phyloP scores from a whole-genome alignment of 2,113 vertebrate genomes.

The Phasianus colchicus region DNA sequence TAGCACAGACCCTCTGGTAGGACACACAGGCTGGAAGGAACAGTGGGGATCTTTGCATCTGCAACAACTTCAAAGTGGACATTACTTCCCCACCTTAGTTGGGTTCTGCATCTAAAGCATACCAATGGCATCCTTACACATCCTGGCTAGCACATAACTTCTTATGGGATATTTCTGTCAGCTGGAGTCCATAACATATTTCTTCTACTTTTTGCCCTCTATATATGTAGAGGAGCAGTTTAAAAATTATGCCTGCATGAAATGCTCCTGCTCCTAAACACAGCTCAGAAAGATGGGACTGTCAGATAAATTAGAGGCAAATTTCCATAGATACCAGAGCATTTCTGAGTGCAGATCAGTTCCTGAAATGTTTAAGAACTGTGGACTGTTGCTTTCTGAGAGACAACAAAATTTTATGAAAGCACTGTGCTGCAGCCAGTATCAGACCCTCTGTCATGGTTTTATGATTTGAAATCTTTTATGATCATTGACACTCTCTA shows the following conservation, averaged over 20 bases:
- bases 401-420: not conserved
- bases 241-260: conserved; percentile 52
- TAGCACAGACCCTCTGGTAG: not conserved
- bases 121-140: conserved; percentile 42
- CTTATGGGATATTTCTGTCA: conserved; percentile 7
- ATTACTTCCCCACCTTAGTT: not conserved
- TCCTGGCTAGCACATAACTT: conserved; percentile 49
- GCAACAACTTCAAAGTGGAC: not conserved
- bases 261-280: conserved; percentile 57
- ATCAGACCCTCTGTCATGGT: not conserved
- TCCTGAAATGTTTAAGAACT: not conserved
- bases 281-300: conserved; percentile 43
- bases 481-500: not conserved
- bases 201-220: conserved; percentile 58
- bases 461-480: too few species aligned
- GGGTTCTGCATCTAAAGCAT: conserved; percentile 20
- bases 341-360: not conserved
- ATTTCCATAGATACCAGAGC: not conserved
- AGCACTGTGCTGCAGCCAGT: not conserved
- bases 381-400: not conserved
- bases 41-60: not conserved
- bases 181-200: not conserved
- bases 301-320: conserved; percentile 52
- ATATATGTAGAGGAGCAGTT: conserved; percentile 55
- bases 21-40: not conserved